Evolutionary conservation across 2,113 vertebrate species (phyloP), one percentile per base, ranked within the genome.

Genomic region (Xenopus laevis): DNA sequence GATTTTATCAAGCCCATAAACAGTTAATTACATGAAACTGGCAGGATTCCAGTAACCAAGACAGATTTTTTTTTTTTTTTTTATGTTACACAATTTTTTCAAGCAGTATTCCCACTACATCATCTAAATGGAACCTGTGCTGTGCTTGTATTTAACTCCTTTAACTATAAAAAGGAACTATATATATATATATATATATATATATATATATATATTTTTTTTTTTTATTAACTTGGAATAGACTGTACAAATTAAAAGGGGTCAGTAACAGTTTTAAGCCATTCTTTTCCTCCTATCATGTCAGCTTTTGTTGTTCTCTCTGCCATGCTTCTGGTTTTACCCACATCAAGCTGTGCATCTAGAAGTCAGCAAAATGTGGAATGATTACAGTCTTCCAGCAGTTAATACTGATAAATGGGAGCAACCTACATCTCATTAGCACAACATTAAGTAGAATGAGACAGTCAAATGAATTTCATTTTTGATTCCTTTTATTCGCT

Each of bases 341-440:
- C 17, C 33, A 79, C 82, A 70, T 4, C 80, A 60, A 78, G 53
- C n/a, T 61, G 10, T n/a, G 64, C 79, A 47, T 11, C 50, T 67
- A 81, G 79, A 79, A 47, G 17, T n/a, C 68, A 79, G 18, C 33
- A 75, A 63, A 62, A 65, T 30, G 21, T 64, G n/a, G 40, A 57
- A 27, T 13, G 23, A 61, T 59, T 68, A 16, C n/a, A 47, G 55
- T 55, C 2, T 65, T 57, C 13, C 62, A 44, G 44, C 53, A 79
- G 74, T 58, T 60, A 50, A 58, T 75, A 20, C 12, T 20, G 15
- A 70, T 40, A 76, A 61, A 78, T 64, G 59, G 77, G 82, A 83
- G 65, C 65, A 82, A 84, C 47, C 40, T 85, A 72, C 52, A 74
- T 30, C 77, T 79, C 78, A 78, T 81, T 83, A 83, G 71, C 70